Evolutionary conservation across 2,797 vertebrate species (phyloP).

Genomic region (Sebastes vulpes): DNA sequence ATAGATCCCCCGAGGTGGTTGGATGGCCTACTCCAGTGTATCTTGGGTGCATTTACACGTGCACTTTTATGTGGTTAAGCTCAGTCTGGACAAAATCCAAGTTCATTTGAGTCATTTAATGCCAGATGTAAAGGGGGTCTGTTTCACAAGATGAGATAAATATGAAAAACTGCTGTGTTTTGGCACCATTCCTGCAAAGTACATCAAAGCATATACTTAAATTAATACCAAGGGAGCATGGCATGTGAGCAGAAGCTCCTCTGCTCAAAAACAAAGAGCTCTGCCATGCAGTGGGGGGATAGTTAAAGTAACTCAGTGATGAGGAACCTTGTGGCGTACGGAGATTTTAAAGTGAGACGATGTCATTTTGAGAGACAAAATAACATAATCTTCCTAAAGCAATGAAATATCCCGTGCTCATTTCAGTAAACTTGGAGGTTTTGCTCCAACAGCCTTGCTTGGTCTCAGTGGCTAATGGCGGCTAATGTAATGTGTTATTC

Average conservation of each 20-base stretch:
- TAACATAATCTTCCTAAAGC: neutral
- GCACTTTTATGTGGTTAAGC: conserved; percentile 36
- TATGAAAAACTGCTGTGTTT: conserved; percentile 56
- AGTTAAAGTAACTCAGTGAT: conserved; percentile 17
- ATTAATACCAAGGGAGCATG: conserved; percentile 55
- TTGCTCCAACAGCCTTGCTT: neutral
- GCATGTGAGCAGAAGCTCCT: conserved; percentile 37
- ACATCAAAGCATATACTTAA: conserved; percentile 58
- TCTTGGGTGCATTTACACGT: conserved; percentile 26
- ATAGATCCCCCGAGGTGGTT: neutral
- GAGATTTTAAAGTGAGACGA: conserved; percentile 7
- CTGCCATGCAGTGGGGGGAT: neutral
- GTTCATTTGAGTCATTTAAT: conserved; percentile 52
- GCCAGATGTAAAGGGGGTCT: conserved; percentile 54
- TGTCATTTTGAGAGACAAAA: conserved; percentile 4
- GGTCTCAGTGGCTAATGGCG: neutral
- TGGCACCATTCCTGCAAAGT: conserved; percentile 50
- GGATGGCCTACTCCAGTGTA: conserved; percentile 14
- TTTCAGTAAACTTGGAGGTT: neutral
- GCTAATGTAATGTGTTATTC: neutral
- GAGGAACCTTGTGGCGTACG: neutral
- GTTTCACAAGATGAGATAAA: conserved; percentile 56
- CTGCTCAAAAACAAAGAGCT: conserved; percentile 32
- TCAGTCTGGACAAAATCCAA: conserved; percentile 44
- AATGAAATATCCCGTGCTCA: neutral